Base-by-base conservation (phyloP, 2,888 invertebrate species). In the Eupithecia tripunctaria region DNA sequence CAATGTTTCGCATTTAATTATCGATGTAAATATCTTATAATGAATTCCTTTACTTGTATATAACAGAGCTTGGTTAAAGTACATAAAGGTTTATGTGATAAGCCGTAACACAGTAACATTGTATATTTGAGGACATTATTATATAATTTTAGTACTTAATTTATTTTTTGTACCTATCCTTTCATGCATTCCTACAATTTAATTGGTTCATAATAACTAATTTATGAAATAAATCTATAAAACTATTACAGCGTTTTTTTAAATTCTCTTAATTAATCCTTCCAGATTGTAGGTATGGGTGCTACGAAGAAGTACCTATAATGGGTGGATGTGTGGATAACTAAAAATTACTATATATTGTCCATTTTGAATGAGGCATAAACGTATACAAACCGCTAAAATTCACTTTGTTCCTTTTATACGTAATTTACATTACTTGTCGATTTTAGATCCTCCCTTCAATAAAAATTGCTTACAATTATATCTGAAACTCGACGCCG, bases 11-110 rank as follows among this genome's bases (percentile, higher is more conserved):
- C 89, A 81, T 82, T 79, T 84, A 82, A 82, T 78, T 59, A 70
- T 80, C 74, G 73, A 77, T 89, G 87, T 86, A 86, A 82, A 85
- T 85, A 82, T 78, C 74, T 51, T 81, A 80, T 80, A 79, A 80
- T 80, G 81, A 78, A 12, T 36, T 60, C 72, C 76, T 74, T 71
- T 74, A 63, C 56, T 82, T 88, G 88, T 91, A 90, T 80, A 89
- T 88, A 89, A 69, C 80, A 83, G 84, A 84, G 86, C 86, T 88
- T 82, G 85, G 21, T 51, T 84, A 84, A 84, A 88, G 88, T 89
- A 90, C 89, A 89, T 86, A 83, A 62, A 83, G 91, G 92, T 93
- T 93, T 93, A 93, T 93, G 84, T 86, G 84, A 94, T 93, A 91
- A 90, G 91, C 92, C 91, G 74, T 86, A 63, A 63, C 65, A 69